These are phyloP conservation scores for Trachelus stipa DNA, from an alignment of 2,888 invertebrate genomes.

Conservation along the genomic window DNA sequence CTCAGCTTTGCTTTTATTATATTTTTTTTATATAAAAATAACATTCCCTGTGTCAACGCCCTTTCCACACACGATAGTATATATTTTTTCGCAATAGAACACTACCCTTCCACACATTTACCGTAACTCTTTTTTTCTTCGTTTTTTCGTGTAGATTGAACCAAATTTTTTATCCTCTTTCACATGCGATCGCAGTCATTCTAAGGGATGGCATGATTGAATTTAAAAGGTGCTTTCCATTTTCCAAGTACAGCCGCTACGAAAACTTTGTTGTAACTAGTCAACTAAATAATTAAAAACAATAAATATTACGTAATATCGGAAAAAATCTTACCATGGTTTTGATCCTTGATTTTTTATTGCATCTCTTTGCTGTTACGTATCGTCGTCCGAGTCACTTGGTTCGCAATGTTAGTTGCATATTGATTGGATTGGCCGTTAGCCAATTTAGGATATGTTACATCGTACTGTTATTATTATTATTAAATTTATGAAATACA, in stretches of 20 bases:
- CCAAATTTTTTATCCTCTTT: background rate
- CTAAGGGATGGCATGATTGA: background rate
- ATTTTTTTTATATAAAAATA: background rate
- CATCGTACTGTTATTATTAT: background rate
- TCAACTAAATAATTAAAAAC: background rate
- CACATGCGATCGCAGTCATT: background rate
- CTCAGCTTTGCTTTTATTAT: background rate
- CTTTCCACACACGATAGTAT: background rate
- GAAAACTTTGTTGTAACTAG: background rate
- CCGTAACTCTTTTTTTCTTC: background rate
- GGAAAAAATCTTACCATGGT: background rate
- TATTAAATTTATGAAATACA: background rate
- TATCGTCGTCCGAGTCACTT: background rate
- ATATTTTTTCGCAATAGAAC: background rate
- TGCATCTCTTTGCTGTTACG: background rate
- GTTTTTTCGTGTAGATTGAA: background rate
- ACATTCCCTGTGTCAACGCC: background rate
- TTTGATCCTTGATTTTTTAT: background rate
- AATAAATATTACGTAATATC: background rate
- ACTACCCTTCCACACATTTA: background rate
- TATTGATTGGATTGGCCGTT: background rate
- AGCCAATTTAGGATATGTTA: background rate
- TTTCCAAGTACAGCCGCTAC: too few relatives aligned
- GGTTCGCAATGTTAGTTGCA: background rate
- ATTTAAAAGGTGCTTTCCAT: background rate